phyloP scores from a whole-genome alignment of 2,113 vertebrate species.

The Laticauda colubrina region DNA sequence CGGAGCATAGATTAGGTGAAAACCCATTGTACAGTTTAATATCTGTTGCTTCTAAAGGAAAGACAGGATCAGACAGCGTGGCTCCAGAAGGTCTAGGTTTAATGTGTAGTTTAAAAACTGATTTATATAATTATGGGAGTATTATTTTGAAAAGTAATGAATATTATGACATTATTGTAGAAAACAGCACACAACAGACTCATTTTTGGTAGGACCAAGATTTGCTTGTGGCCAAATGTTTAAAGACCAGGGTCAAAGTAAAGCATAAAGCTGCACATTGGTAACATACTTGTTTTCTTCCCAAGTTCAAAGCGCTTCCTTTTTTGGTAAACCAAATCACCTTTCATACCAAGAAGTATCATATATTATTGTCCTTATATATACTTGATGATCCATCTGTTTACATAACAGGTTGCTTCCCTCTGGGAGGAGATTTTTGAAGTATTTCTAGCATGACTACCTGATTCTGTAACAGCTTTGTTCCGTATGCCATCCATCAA shows the following conservation, averaged over 20 bases:
- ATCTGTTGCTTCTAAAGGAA: not conserved
- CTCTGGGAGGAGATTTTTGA: too few relatives aligned
- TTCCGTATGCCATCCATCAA: too few relatives aligned
- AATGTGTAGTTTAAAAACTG: not conserved
- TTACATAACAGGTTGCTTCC: not conserved
- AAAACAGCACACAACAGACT: not conserved
- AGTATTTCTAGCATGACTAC: too few relatives aligned
- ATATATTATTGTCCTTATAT: not conserved
- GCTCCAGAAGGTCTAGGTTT: not conserved
- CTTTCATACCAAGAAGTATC: not conserved
- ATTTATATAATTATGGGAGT: not conserved
- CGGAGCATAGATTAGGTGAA: constrained; percentile 1
- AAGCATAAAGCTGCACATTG: not conserved
- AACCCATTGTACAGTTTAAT: constrained; percentile 15
- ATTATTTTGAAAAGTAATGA: not conserved
- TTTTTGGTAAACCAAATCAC: not conserved
- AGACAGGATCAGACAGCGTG: not conserved
- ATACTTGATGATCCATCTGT: not conserved
- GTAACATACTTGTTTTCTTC: not conserved
- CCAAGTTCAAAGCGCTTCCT: not conserved
- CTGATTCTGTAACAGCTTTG: too few relatives aligned
- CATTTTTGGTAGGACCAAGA: not conserved
- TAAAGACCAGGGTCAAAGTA: not conserved
- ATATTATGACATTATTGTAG: not conserved
- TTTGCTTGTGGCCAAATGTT: not conserved